These are phyloP conservation scores for Ischnura elegans DNA, from an alignment of 2,888 invertebrate species.

Conservation along the genomic window DNA sequence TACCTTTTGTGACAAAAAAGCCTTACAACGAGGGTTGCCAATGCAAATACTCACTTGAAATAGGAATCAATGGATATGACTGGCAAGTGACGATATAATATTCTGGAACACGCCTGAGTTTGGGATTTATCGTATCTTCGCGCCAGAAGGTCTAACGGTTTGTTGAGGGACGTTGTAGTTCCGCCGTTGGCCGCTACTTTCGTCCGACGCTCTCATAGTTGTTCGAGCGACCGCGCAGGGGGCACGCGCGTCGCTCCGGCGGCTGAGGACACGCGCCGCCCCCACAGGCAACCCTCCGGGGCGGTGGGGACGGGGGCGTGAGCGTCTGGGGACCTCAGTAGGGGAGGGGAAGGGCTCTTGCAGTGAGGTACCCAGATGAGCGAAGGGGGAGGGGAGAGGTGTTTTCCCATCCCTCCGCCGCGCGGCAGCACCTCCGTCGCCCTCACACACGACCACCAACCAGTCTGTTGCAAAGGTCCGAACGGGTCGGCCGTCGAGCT, in stretches of 20 bases:
- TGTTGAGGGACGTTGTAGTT: too few species aligned
- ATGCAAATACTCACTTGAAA: too few species aligned
- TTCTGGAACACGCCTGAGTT: too few species aligned
- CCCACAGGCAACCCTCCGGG: background rate
- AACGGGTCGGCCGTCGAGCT: background rate
- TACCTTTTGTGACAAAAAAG: too few species aligned
- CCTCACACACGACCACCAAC: too few species aligned
- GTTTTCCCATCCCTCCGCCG: background rate
- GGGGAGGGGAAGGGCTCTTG: background rate
- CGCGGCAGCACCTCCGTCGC: too few species aligned
- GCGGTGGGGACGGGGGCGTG: background rate
- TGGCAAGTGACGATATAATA: too few species aligned
- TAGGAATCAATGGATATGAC: too few species aligned
- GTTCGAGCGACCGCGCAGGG: background rate
- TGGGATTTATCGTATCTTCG: too few species aligned
- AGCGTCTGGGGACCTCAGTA: background rate
- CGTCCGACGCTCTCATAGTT: background rate
- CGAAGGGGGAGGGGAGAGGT: background rate
- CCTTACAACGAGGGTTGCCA: too few species aligned
- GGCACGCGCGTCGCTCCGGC: slow-evolving; percentile 17
- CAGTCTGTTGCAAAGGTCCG: slow-evolving; percentile 4
- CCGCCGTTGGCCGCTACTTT: too few species aligned
- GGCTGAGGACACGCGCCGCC: background rate
- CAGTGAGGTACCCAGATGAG: background rate
- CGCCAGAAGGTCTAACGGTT: too few species aligned